Percentiles rank a stretch among this genome's conserved stretches.
Conservation (phyloP, 2,888 invertebrate species). For the Nymphalis polychloros region DNA sequence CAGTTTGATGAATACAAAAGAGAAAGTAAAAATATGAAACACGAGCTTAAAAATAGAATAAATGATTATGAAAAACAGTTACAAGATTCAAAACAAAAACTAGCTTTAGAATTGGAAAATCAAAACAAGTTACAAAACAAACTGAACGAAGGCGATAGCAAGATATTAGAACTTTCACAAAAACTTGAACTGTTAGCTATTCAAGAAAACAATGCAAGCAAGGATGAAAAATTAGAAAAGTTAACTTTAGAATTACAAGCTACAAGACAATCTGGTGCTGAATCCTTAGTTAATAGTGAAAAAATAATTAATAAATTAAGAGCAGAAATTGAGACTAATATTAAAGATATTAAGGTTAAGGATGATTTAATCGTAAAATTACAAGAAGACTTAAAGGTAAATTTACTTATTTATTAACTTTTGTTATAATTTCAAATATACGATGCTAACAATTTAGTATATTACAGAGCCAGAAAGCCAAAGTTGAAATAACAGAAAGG, state of each 20-base stretch:
- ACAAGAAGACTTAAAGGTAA: conserved; percentile 72
- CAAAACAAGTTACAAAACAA: conserved; percentile 65
- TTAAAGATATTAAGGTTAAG: conserved; percentile 66
- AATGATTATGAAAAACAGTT: conserved; percentile 77
- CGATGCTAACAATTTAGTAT: not conserved
- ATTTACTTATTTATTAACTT: not conserved
- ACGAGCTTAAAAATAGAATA: conserved; percentile 80
- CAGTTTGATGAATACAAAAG: conserved; percentile 73
- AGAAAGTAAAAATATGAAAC: conserved; percentile 75
- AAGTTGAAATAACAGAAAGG: conserved; percentile 67
- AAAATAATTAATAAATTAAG: conserved; percentile 62
- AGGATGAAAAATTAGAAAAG: conserved; percentile 70
- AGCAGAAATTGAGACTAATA: conserved; percentile 65
- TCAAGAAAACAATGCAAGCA: conserved; percentile 67
- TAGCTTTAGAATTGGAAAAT: conserved; percentile 65
- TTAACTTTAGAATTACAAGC: conserved; percentile 70
- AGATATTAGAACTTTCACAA: conserved; percentile 63
- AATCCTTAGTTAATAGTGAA: conserved; percentile 65
- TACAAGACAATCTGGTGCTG: conserved; percentile 60
- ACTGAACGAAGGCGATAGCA: conserved; percentile 63
- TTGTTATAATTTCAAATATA: not conserved
- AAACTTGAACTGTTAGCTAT: conserved; percentile 70
- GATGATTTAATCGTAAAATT: conserved; percentile 64
- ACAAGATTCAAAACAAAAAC: conserved; percentile 63
- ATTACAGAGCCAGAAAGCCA: conserved; percentile 65